A percentile compares a stretch with the other conserved stretches of the same genome.
phyloP scores from a whole-genome alignment of 1,140 invertebrate genomes.

The Drosophila ogumai region DNA sequence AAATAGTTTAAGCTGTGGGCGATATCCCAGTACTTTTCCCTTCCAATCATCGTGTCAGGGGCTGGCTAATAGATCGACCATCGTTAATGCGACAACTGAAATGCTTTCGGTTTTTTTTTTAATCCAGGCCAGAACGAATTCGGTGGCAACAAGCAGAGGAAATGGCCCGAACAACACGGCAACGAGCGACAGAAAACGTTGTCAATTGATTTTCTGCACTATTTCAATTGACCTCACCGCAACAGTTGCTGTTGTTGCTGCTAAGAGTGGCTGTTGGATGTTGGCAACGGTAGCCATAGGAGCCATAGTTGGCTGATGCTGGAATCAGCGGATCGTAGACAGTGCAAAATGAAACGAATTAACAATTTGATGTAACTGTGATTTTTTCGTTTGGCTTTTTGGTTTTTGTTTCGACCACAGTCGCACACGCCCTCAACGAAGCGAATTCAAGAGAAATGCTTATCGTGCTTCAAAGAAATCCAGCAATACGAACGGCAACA shows the following conservation, averaged over 20 bases:
- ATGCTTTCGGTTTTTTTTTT: conserved; percentile 64
- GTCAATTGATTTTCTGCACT: conserved; percentile 84
- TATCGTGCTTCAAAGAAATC: conserved; percentile 82
- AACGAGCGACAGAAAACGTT: conserved; percentile 63
- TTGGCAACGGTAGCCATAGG: conserved; percentile 62
- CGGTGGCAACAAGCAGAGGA: conserved; percentile 54
- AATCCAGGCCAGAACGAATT: conserved; percentile 62
- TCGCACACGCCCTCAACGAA: conserved; percentile 78
- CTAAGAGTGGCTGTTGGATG: conserved; percentile 20
- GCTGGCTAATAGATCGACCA: conserved; percentile 69
- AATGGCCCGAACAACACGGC: conserved; percentile 29
- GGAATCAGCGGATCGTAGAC: conserved; percentile 48
- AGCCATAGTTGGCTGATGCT: conserved; percentile 27
- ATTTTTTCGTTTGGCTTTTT: conserved; percentile 54
- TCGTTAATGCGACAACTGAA: conserved; percentile 73
- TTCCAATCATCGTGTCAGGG: conserved; percentile 30
- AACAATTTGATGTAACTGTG: conserved; percentile 83
- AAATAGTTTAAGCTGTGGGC: conserved; percentile 9
- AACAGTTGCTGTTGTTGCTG: conserved; percentile 41
- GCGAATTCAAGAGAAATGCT: conserved; percentile 82
- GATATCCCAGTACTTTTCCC: conserved; percentile 24
- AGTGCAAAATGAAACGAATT: conserved; percentile 83
- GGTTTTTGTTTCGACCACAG: conserved; percentile 18
- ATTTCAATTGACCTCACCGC: conserved; percentile 77
- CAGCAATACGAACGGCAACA: conserved; percentile 62